Base-by-base conservation (phyloP, 2,113 vertebrate genomes). In the Barbus barbus region DNA sequence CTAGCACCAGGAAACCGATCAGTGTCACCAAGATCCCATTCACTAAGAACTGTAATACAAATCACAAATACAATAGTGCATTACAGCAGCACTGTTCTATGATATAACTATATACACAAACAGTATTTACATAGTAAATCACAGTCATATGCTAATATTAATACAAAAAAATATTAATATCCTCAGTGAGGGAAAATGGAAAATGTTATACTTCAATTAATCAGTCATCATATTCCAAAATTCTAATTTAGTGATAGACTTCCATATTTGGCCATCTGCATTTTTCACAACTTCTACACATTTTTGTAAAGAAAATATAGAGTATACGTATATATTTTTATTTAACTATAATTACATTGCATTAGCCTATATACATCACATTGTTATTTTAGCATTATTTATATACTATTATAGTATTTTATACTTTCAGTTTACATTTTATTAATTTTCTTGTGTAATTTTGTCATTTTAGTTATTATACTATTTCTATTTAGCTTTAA, bases 181-280 rank as follows among this genome's bases (percentile, higher is more conserved):
- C 1, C 24, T 48, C 41, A 33, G 44, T 48, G 41, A 28, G 9
- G 9, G 13, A 46, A 71, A 46, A 73, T 73, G 86, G 84, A 81
- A 88, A 88, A 88, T 88, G 87, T 86, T 88, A 88, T 81, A 88
- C 84, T 81, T 88, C 63, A 72, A 56, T 65, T 9, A 12, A 44
- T 44, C 11, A 44, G 11, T 44, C 31, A 38, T 63, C 5, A 3
- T 11, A 7, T 63, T 16, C 24, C 14, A 38, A 38, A 48, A 44
- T 44, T 48, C 9, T 28, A 18, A 72, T 72, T 65, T 31, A 9
- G 28, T 31, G 26, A 31, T 65, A 31, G 60, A 65, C 26, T 65
- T 63, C 2, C 0, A 65, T 65, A 33, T 65, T 33, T 33, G 28
- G 31, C 11, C 58, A 26, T 6, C 14, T 61, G 24, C 13, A 5